Conservation (phyloP, 2,888 invertebrate genomes). For the Sepioteuthis lessoniana region DNA sequence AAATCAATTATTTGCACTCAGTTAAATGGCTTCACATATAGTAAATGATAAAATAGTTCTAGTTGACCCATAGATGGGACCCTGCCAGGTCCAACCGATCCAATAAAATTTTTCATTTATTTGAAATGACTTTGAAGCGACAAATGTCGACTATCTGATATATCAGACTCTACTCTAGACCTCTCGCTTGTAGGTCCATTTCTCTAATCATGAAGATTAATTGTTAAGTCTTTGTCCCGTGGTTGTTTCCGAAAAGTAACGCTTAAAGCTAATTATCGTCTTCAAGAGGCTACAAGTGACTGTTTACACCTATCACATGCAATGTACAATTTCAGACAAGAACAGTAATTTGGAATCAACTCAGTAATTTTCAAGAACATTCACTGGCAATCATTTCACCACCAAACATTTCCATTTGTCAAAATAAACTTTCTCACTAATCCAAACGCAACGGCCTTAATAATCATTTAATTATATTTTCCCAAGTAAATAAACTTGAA, state of each 20-base stretch:
- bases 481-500: background rate
- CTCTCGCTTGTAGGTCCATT: background rate
- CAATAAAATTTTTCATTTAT: no score
- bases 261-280: background rate
- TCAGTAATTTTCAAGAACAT: constrained; percentile 18
- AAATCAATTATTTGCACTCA: no score
- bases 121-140: no score
- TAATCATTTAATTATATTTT: background rate
- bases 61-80: no score
- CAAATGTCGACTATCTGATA: no score
- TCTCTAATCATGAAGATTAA: background rate
- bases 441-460: background rate
- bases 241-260: constrained; percentile 33
- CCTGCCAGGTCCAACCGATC: no score
- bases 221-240: background rate
- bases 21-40: no score
- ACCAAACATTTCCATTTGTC: background rate
- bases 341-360: background rate
- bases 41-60: no score
- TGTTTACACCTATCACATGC: background rate
- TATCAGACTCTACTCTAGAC: background rate
- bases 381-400: background rate
- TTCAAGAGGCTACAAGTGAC: background rate
- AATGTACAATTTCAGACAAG: constrained; percentile 18
- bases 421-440: background rate